A percentile compares a stretch with the other conserved stretches of the same genome.
phyloP scores from a whole-genome alignment of 2,888 invertebrate species.

The Sisyra nigra region DNA sequence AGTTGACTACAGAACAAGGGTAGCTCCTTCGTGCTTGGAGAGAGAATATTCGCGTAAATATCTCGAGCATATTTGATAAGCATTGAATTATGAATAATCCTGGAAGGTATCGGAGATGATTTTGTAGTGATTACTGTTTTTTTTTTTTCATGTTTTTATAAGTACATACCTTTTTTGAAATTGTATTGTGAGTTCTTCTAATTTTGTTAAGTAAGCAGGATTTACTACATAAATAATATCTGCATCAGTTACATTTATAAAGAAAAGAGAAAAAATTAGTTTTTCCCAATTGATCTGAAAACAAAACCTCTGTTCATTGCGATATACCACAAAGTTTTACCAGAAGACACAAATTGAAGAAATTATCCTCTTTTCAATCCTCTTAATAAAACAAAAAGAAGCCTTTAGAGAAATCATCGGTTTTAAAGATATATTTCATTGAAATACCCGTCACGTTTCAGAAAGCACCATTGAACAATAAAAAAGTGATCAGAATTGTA shows the following conservation, averaged over 20 bases:
- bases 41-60: constrained; percentile 27
- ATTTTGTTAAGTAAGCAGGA: constrained; percentile 19
- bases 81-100: constrained; percentile 31
- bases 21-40: constrained; percentile 13
- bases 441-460: too few species aligned
- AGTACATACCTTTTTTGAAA: constrained; percentile 16
- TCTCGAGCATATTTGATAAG: constrained; percentile 30
- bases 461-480: too few species aligned
- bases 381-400: too few species aligned
- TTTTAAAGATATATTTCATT: too few species aligned
- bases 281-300: constrained; percentile 17
- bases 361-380: too few species aligned
- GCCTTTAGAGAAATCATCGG: too few species aligned
- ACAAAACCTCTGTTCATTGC: too few species aligned
- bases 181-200: constrained; percentile 16
- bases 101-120: not conserved
- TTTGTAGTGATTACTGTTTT: not conserved
- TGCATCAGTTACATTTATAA: constrained; percentile 15
- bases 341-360: too few species aligned
- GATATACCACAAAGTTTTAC: too few species aligned
- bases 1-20: constrained; percentile 25
- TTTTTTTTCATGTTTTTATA: not conserved
- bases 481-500: too few species aligned
- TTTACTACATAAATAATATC: constrained; percentile 20
- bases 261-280: constrained; percentile 17